phyloP scores from a whole-genome alignment of 1,140 invertebrate species.

The Tetramorium simillimum region DNA sequence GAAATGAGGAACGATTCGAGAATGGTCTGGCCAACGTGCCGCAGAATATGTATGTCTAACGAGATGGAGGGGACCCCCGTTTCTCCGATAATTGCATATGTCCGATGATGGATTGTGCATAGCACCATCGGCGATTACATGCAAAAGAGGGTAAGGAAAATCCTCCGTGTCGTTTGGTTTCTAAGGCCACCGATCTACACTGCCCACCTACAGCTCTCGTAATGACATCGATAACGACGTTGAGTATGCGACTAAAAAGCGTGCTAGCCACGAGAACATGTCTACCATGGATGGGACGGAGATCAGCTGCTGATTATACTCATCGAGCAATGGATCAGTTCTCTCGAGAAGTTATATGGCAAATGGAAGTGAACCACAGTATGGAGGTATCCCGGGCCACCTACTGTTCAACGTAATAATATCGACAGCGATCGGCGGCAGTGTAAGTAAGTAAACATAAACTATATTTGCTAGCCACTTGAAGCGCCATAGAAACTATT shows the following conservation, averaged over 20 bases:
- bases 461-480: slow-evolving; percentile 12
- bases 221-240: slow-evolving; percentile 75
- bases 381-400: slow-evolving; percentile 72
- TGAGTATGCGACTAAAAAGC: slow-evolving; percentile 71
- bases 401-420: slow-evolving; percentile 76
- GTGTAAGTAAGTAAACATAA: slow-evolving; percentile 65
- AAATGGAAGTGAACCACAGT: slow-evolving; percentile 60
- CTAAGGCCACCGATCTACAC: slow-evolving; percentile 13
- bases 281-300: slow-evolving; percentile 35
- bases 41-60: slow-evolving; percentile 1
- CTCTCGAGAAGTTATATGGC: slow-evolving; percentile 69
- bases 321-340: slow-evolving; percentile 76
- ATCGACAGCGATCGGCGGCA: slow-evolving; percentile 64
- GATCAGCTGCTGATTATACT: slow-evolving; percentile 76
- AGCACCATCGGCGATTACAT: slow-evolving; percentile 41
- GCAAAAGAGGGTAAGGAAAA: slow-evolving; percentile 60
- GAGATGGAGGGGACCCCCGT: slow-evolving; percentile 24
- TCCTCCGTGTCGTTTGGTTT: slow-evolving; percentile 60
- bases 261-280: slow-evolving; percentile 20
- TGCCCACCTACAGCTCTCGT: slow-evolving; percentile 63
- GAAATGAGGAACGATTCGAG: slow-evolving; percentile 71
- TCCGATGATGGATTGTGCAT: slow-evolving; percentile 65
- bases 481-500: neutral
- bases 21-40: slow-evolving; percentile 30
- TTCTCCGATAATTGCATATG: slow-evolving; percentile 63